Percentiles rank a stretch among this genome's conserved stretches.
Evolutionary conservation across 2,797 vertebrate species (phyloP).

Genomic region (Amblyraja radiata): DNA sequence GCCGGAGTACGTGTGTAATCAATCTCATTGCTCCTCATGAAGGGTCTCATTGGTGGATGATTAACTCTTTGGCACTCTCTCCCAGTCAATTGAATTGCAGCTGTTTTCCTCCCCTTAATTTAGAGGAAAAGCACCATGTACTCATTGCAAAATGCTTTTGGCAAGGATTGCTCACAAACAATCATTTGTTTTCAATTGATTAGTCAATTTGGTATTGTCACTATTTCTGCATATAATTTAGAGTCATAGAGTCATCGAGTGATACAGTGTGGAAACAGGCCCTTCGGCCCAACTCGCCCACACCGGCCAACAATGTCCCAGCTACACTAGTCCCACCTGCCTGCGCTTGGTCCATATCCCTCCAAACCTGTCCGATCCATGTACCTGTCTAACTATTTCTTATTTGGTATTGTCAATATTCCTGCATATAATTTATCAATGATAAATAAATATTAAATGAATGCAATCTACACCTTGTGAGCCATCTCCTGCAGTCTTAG

Average conservation of each 20-base stretch:
- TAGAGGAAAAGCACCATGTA: not conserved
- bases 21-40: not conserved
- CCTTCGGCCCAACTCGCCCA: too few relatives aligned
- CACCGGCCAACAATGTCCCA: too few relatives aligned
- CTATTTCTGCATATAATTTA: constrained; percentile 19
- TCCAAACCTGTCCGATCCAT: too few relatives aligned
- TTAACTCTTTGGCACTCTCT: not conserved
- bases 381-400: too few relatives aligned
- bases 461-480: not conserved
- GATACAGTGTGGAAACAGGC: too few relatives aligned
- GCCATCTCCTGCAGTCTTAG: not conserved
- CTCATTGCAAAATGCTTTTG: not conserved
- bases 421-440: not conserved
- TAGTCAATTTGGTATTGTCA: constrained; percentile 19
- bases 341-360: too few relatives aligned
- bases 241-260: too few relatives aligned
- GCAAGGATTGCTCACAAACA: not conserved
- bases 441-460: constrained; percentile 8
- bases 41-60: not conserved
- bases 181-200: not conserved
- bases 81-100: not conserved
- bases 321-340: too few relatives aligned
- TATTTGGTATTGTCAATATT: constrained; percentile 17
- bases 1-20: not conserved
- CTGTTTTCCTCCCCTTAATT: not conserved